These are phyloP conservation scores for Apoda limacodes DNA, from an alignment of 2,888 invertebrate species.

Conservation along the genomic window DNA sequence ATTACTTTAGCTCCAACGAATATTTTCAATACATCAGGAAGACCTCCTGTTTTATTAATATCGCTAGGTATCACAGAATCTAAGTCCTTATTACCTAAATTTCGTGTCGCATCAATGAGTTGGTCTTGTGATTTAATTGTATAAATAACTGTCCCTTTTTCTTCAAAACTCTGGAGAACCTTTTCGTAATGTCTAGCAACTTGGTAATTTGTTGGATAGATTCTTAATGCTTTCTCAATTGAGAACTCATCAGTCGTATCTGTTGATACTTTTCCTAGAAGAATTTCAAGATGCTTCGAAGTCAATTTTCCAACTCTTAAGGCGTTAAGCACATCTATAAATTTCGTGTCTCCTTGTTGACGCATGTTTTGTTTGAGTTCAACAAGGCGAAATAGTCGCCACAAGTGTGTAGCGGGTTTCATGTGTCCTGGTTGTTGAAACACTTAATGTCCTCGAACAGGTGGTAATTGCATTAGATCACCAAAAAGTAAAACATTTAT, in stretches of 20 bases:
- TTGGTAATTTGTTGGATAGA: conserved; percentile 17
- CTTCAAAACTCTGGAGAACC: conserved; percentile 15
- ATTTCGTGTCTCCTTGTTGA: conserved; percentile 14
- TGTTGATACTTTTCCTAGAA: conserved; percentile 7
- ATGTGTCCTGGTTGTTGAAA: conserved; percentile 18
- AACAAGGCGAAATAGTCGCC: conserved; percentile 12
- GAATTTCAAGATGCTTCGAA: conserved; percentile 8
- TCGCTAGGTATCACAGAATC: conserved; percentile 15
- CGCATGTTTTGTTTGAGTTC: conserved; percentile 16
- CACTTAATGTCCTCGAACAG: conserved; percentile 13
- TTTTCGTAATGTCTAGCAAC: conserved; percentile 15
- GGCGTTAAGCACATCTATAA: conserved; percentile 15
- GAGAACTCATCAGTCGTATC: conserved; percentile 11
- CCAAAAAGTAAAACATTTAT: conserved; percentile 18
- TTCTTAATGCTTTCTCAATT: conserved; percentile 14
- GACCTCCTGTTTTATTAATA: conserved; percentile 17
- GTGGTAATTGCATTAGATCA: conserved; percentile 20
- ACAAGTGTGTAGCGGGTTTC: conserved; percentile 16
- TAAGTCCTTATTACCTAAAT: conserved; percentile 10
- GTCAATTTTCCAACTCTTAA: conserved; percentile 14
- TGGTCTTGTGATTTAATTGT: conserved; percentile 17
- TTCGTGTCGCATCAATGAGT: conserved; percentile 15
- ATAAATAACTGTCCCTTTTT: conserved; percentile 16
- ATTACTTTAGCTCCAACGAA: too few relatives aligned
- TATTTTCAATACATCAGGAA: conserved; percentile 15